Base-by-base conservation (phyloP, 2,888 invertebrate genomes). In the Hyposoter dolosus region DNA sequence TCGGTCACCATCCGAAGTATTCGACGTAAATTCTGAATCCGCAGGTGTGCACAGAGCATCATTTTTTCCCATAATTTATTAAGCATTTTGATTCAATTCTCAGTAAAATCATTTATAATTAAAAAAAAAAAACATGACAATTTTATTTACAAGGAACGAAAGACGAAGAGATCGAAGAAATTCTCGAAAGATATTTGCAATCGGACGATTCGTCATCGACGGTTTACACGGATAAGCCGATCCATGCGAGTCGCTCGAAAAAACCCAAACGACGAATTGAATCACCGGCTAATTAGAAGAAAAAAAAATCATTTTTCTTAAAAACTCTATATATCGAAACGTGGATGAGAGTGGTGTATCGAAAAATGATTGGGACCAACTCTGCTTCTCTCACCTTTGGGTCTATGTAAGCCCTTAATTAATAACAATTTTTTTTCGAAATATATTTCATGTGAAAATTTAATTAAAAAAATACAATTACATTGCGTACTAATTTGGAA, bases 171-270 rank as follows among this genome's bases (percentile, higher is more conserved):
- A 66, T 66, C 19, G 66, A 66, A 6, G 66, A 45, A 28, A 69
- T 45, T 28, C 17, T 69, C 17, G 47, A 45, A 45, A 45, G 28
- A 47, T 45, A 45, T 45, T 28, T 47, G 28, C 45, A 32, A 19
- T 28, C 17, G 28, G 60, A 78, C 17, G 68, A 78, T 53, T 68
- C 66, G 45, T 47, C 56, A 69, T 19, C 79, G 19, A 47, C 60
- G 32, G 28, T 66, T 47, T 19, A 32, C 23, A 50, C 32, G n/a
- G 63, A 75, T 47, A 12, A n/a, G 0, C n/a, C 76, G 56, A 56
- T 4, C 23, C 12, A 56, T 32, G 12, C 28, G 19, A 28, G 19
- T 71, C 47, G 7, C 3, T n/a, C 53, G 15, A 56, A 56, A 69
- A 56, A 45, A 53, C 15, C 50, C 1, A 69, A 47, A 28, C 40